A percentile compares a stretch with the other conserved stretches of the same genome.
phyloP scores from a whole-genome alignment of 2,113 vertebrate genomes.

The Actenoides lindsayi region DNA sequence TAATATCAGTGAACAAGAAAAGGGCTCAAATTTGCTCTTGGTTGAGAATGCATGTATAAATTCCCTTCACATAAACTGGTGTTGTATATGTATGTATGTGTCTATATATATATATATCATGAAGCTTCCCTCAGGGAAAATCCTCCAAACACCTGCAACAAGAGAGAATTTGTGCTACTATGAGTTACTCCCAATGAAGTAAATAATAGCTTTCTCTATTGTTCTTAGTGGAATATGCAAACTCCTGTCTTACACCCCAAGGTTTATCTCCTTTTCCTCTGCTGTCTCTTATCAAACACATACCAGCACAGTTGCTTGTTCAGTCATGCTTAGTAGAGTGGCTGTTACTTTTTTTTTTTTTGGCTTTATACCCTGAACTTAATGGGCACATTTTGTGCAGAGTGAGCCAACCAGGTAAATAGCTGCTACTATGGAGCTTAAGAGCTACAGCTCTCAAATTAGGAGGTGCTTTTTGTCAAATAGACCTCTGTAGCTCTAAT shows the following conservation, averaged over 20 bases:
- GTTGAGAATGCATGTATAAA: constrained; percentile 7
- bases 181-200: neutral
- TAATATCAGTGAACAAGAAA: constrained; percentile 51
- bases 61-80: neutral
- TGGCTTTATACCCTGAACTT: constrained; percentile 51
- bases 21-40: constrained; percentile 32
- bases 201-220: neutral
- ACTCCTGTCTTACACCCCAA: neutral
- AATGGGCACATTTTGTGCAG: constrained; percentile 69
- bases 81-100: neutral
- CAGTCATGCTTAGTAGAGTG: constrained; percentile 45
- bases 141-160: neutral
- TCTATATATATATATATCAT: neutral
- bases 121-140: neutral
- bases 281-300: constrained; percentile 40
- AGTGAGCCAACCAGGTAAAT: constrained; percentile 72
- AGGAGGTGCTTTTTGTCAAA: constrained; percentile 71
- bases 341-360: neutral
- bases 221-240: constrained; percentile 1
- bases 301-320: constrained; percentile 32
- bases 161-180: neutral
- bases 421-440: constrained; percentile 70
- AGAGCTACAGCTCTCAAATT: constrained; percentile 70
- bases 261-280: constrained; percentile 31
- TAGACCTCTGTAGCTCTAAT: constrained; percentile 66